phyloP scores from a whole-genome alignment of 1,140 invertebrate genomes.

The Lasioglossum albipes region DNA sequence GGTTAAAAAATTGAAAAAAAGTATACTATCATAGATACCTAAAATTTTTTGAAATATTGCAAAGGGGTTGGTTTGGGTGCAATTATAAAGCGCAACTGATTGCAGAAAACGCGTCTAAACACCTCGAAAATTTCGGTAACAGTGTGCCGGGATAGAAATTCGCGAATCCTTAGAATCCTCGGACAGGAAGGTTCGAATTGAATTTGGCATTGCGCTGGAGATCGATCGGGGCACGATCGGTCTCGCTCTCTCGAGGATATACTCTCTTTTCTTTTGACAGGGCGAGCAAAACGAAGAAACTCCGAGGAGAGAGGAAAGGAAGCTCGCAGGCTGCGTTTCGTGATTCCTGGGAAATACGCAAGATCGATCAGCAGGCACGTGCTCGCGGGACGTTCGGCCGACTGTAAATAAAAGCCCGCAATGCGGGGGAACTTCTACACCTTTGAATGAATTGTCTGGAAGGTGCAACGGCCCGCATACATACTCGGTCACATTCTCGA shows the following conservation, averaged over 20 bases:
- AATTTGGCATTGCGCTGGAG: neutral
- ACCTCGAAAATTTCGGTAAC: no score
- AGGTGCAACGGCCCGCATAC: slow-evolving; percentile 16
- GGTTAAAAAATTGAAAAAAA: no score
- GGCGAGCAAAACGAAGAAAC: neutral
- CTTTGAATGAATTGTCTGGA: slow-evolving; percentile 10
- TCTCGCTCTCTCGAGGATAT: neutral
- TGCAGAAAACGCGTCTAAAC: no score
- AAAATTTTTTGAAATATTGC: no score
- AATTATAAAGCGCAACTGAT: no score
- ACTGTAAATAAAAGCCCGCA: slow-evolving; percentile 51
- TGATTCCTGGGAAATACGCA: slow-evolving; percentile 27
- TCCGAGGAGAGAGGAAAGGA: no score
- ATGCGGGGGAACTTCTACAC: slow-evolving; percentile 31
- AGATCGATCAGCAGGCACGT: slow-evolving; percentile 37
- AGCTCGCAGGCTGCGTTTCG: slow-evolving; percentile 9
- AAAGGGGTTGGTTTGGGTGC: no score
- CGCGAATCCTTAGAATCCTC: neutral
- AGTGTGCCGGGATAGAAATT: neutral
- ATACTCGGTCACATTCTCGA: neutral
- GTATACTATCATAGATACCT: no score
- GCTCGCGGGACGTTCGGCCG: slow-evolving; percentile 34
- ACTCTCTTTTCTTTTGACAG: neutral
- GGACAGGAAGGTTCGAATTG: neutral
- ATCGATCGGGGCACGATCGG: slow-evolving; percentile 15